Evolutionary conservation across 1,140 invertebrate genomes (phyloP).

Genomic region (Ceratina japonica): DNA sequence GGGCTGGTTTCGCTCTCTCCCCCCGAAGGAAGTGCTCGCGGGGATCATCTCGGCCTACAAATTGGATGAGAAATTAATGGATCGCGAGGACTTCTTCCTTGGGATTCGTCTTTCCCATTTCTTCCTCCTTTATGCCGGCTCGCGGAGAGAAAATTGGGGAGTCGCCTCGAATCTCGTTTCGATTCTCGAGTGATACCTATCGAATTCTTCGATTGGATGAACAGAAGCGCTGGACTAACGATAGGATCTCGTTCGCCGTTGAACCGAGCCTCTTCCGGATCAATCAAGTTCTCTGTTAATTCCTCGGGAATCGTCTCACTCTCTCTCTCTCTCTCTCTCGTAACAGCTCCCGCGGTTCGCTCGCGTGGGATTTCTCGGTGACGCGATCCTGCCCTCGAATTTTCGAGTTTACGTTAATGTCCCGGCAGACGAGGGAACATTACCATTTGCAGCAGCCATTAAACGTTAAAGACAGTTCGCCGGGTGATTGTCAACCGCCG

Average conservation of each 20-base stretch:
- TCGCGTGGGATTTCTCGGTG: no score
- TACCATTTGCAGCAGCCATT: neutral
- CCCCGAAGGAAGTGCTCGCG: conserved; percentile 20
- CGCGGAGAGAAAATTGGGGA: neutral
- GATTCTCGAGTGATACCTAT: neutral
- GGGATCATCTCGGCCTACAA: conserved; percentile 39
- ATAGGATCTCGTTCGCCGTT: neutral
- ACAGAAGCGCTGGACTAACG: no score
- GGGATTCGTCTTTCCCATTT: conserved; percentile 12
- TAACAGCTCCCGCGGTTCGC: no score
- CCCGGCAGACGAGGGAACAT: no score
- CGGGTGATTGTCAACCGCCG: neutral
- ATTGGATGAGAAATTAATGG: conserved; percentile 59
- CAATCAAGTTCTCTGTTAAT: no score
- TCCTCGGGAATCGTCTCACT: no score
- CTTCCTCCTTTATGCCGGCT: neutral
- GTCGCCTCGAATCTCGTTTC: neutral
- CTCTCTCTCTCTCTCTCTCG: no score
- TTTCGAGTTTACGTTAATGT: no score
- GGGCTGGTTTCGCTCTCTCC: neutral
- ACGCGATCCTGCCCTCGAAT: no score
- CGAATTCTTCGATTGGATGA: no score
- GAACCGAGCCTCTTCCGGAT: no score
- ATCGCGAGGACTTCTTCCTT: conserved; percentile 25
- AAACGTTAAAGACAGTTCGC: neutral